Evolutionary conservation across 2,888 invertebrate species (phyloP), one percentile per base, ranked within the genome.

Genomic region (Athetis lepigone): DNA sequence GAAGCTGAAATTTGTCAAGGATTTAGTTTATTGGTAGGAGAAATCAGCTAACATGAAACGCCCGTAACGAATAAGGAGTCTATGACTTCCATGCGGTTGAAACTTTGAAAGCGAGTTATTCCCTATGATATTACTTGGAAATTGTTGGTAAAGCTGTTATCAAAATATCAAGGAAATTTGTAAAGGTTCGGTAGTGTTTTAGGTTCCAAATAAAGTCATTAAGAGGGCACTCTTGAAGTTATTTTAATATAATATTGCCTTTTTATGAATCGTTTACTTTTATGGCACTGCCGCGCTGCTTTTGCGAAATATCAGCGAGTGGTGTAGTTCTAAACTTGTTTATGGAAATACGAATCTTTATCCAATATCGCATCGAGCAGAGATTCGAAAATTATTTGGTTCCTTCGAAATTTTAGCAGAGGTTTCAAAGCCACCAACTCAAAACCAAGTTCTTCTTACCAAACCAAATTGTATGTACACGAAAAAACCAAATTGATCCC

Each of bases 161-260:
- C 19, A 33, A 11, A 16, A 37, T 27, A 11, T 23, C 25, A 18
- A 33, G 36, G 37, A 37, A 43, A 52, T 9, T 29, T 49, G 18
- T 16, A 8, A 39, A 33, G 40, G n/a, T 21, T 27, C 2, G 13
- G 16, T n/a, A 7, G 11, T 27, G 7, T 52, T 73, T n/a, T 57
- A 42, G 45, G 39, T 54, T 9, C 21, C 27, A 57, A 68, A 68
- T 61, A 7, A 68, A 74, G 49, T 13, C 40, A 40, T 68, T 25
- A 45, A 36, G 9, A 18, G 11, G 7, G 25, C 5, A 29, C 8
- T 39, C 37, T 29, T 42, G 4, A 11, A 37, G 19, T 42, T 47
- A 2, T 64, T 70, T 52, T 23, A 42, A 47, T 40, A 45, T 46
- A n/a, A n/a, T 46, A 65, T 69, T 43, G 27, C 16, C 2, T 18